Evolutionary conservation across 2,113 vertebrate genomes (phyloP), one percentile per base, ranked within the genome.

Genomic region (Corydoras sp.): DNA sequence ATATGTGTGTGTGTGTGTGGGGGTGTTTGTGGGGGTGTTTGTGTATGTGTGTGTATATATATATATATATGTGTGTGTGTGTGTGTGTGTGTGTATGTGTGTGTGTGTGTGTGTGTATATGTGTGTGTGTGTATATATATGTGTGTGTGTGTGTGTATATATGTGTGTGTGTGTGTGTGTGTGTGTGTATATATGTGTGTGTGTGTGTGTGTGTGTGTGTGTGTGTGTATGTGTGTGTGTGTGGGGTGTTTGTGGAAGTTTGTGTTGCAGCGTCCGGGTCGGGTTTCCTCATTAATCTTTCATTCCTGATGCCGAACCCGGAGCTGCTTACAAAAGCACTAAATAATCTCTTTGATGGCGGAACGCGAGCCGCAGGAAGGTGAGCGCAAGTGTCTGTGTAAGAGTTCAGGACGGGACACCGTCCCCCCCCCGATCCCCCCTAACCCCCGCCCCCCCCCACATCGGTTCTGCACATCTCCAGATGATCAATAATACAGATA

Each of bases 241-340:
- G 7, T 43, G 4, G 35, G 35, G 35, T 2, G 35, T 43, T 43
- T 43, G 50, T n/a, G 56, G 58, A 53, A 59, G 77, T 75, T 68
- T 68, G 69, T 71, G 82, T 83, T 82, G 81, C 83, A 70, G 76
- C 65, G 69, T 65, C 56, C 60, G 72, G 67, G 67, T 73, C 62
- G 69, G 80, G 79, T 63, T 86, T 78, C 78, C 77, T 68, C 70
- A 81, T 88, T 72, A 85, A 88, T 84, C 69, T 86, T 87, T 87
- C 80, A 86, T 84, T 77, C 62, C 65, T 78, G 66, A 85, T 79
- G 69, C 74, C 62, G 68, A 85, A 85, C 75, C 74, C 75, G 77
- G 64, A 70, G 77, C 83, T 80, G 81, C 77, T 81, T 81, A 82
- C 67, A 84, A 82, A 84, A 66, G 76, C 60, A 81, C 75, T 71